A percentile compares a stretch with the other conserved stretches of the same genome.
These are phyloP conservation scores for Phocides pigmalion DNA, from an alignment of 1,140 invertebrate genomes.

Conservation along the genomic window DNA sequence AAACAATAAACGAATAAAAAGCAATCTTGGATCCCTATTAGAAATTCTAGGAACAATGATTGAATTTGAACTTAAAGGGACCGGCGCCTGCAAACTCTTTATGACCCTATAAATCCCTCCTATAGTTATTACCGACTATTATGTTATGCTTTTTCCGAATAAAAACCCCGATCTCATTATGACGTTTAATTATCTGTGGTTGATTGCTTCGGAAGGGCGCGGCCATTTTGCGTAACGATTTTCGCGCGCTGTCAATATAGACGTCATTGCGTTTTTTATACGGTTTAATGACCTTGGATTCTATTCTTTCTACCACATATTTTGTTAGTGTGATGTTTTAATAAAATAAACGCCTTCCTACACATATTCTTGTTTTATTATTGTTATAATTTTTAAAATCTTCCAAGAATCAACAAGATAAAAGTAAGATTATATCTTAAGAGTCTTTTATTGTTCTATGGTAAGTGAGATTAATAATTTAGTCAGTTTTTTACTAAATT, in stretches of 20 bases:
- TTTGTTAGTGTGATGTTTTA: too few species aligned
- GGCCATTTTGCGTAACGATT: conserved; percentile 24
- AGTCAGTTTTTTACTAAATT: too few species aligned
- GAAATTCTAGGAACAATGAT: conserved; percentile 55
- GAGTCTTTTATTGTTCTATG: too few species aligned
- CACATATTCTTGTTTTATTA: too few species aligned
- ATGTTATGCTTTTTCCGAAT: conserved; percentile 42
- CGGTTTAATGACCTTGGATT: conserved; percentile 7
- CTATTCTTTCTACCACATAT: too few species aligned
- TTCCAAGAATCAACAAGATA: too few species aligned
- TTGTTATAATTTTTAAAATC: too few species aligned
- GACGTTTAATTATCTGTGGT: conserved; percentile 32
- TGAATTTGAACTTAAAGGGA: conserved; percentile 37
- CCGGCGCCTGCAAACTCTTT: conserved; percentile 44
- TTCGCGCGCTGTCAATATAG: conserved; percentile 31
- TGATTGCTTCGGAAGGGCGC: conserved; percentile 23
- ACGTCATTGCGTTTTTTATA: conserved; percentile 5
- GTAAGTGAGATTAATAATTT: too few species aligned
- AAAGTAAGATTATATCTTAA: too few species aligned
- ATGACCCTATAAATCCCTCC: conserved; percentile 52
- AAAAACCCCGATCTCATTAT: conserved; percentile 33
- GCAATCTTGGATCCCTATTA: conserved; percentile 49
- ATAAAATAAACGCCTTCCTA: too few species aligned
- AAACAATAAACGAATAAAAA: conserved; percentile 57
- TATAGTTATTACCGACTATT: conserved; percentile 56